Evolutionary conservation across 2,888 invertebrate genomes (phyloP).

Genomic region (Oithona nana): DNA sequence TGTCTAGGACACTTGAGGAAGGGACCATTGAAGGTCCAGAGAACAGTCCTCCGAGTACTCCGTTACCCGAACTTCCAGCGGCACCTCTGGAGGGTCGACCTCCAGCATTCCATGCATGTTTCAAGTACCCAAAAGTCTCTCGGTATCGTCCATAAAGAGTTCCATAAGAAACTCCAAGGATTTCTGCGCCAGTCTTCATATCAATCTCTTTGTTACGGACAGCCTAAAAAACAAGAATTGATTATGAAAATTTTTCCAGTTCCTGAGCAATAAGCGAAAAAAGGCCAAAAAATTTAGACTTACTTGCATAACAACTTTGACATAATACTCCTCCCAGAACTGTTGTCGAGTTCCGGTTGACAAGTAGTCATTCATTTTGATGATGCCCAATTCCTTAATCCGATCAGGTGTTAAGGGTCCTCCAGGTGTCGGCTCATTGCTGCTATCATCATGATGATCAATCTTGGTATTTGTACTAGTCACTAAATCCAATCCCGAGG

Average conservation of each 20-base stretch:
- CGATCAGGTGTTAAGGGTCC: slow-evolving; percentile 5
- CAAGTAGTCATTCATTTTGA: slow-evolving; percentile 67
- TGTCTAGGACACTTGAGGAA: background rate
- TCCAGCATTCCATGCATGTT: slow-evolving; percentile 12
- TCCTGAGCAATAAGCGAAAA: background rate
- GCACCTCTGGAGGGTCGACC: background rate
- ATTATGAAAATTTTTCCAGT: background rate
- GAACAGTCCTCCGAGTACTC: background rate
- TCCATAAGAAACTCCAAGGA: slow-evolving; percentile 73
- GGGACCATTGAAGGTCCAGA: background rate
- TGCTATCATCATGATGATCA: background rate
- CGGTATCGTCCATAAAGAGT: slow-evolving; percentile 67
- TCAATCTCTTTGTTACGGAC: slow-evolving; percentile 74
- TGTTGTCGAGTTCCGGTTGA: slow-evolving; percentile 67
- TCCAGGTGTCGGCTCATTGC: slow-evolving; percentile 3
- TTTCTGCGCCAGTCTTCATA: slow-evolving; percentile 79
- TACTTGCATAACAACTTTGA: slow-evolving; percentile 64
- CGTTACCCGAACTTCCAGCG: background rate
- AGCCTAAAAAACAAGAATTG: slow-evolving; percentile 25
- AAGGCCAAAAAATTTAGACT: background rate
- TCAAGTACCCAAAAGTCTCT: slow-evolving; percentile 16
- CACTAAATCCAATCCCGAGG: background rate
- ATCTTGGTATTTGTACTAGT: background rate
- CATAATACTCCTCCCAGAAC: slow-evolving; percentile 81
- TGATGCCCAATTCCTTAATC: slow-evolving; percentile 39